Evolutionary conservation across 2,113 vertebrate species (phyloP).

Genomic region (Labrus mixtus): DNA sequence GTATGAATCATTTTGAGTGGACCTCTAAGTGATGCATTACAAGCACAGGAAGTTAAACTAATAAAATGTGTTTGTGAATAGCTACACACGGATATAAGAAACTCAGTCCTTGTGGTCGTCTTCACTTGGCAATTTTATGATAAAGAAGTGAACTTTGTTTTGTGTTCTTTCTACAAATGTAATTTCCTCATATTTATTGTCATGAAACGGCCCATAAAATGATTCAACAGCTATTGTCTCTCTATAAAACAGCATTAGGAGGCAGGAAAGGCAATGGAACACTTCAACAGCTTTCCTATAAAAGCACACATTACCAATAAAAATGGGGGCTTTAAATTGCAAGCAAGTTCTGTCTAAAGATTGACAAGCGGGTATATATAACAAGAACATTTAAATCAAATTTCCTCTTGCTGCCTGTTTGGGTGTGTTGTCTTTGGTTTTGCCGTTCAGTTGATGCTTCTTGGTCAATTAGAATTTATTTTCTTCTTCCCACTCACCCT

Average conservation of each 20-base stretch:
- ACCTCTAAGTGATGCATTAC: not conserved
- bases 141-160: constrained; percentile 5
- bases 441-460: not conserved
- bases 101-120: not conserved
- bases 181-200: constrained; percentile 19
- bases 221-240: constrained; percentile 3
- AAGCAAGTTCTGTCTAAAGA: not conserved
- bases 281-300: constrained; percentile 19
- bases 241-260: constrained; percentile 15
- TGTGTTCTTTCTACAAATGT: constrained; percentile 1
- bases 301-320: constrained; percentile 5
- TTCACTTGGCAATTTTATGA: not conserved
- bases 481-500: not conserved
- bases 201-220: constrained; percentile 17
- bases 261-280: not conserved
- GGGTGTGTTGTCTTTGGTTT: no score
- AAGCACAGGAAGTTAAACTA: not conserved
- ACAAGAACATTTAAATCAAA: constrained; percentile 11
- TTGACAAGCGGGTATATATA: not conserved
- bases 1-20: not conserved
- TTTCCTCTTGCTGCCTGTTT: no score
- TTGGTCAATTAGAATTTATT: constrained; percentile 14
- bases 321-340: constrained; percentile 23
- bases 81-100: not conserved
- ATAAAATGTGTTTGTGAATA: constrained; percentile 36